A percentile compares a stretch with the other conserved stretches of the same genome.
These are phyloP conservation scores for Dicaeum eximium DNA, from an alignment of 2,113 vertebrate genomes.

Conservation along the genomic window DNA sequence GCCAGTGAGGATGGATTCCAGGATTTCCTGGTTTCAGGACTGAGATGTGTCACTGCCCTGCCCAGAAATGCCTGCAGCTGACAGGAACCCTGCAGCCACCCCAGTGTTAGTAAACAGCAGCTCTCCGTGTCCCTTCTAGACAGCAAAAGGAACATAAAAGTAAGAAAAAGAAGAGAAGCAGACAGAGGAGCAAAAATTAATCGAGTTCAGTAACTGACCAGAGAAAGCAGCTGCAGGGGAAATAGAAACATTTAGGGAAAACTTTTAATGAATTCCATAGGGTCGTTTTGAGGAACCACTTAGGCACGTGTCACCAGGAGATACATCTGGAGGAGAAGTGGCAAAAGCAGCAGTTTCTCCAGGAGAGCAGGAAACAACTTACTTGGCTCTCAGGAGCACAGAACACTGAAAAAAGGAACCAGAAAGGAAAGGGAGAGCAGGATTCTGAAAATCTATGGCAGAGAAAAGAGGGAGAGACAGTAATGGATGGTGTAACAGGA, in stretches of 20 bases:
- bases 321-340: neutral
- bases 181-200: neutral
- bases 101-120: neutral
- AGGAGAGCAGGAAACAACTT: neutral
- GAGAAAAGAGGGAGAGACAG: neutral
- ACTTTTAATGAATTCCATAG: neutral
- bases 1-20: neutral
- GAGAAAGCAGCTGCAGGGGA: neutral
- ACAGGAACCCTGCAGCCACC: neutral
- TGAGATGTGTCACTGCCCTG: neutral
- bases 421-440: neutral
- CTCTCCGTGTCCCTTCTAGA: neutral
- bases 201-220: neutral
- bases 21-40: neutral
- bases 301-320: neutral
- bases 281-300: neutral
- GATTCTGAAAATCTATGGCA: neutral
- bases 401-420: neutral
- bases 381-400: neutral
- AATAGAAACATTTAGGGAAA: neutral
- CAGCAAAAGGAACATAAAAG: neutral
- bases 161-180: neutral
- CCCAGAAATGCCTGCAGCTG: neutral
- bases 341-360: neutral
- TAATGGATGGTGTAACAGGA: neutral